phyloP scores from a whole-genome alignment of 2,797 vertebrate genomes.

The Argentina silus region DNA sequence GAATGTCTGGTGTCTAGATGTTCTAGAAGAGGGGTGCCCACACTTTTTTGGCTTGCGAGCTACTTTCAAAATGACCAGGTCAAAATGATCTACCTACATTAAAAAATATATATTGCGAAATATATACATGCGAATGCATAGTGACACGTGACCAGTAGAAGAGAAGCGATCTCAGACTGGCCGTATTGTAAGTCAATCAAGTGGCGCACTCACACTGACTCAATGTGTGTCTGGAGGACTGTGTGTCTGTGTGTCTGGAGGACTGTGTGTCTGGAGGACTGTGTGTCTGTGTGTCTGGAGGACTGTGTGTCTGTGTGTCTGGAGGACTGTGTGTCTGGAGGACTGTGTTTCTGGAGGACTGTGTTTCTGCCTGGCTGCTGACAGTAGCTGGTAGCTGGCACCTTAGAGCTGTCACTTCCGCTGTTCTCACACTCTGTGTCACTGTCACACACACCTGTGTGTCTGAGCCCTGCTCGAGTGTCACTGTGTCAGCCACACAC shows the following conservation, averaged over 20 bases:
- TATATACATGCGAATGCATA: no score
- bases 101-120: no score
- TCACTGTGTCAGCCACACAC: not conserved
- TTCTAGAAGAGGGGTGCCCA: no score
- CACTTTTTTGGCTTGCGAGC: no score
- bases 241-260: no score
- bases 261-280: not conserved
- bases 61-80: no score
- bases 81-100: no score
- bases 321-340: not conserved
- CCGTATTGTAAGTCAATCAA: no score
- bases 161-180: no score
- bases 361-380: conserved; percentile 23
- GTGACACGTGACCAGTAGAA: no score
- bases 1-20: no score
- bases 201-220: no score
- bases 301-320: not conserved
- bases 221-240: not conserved
- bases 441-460: conserved; percentile 24
- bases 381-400: conserved; percentile 30
- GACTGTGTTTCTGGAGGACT: not conserved
- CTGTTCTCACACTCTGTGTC: conserved; percentile 30
- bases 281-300: not conserved
- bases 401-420: not conserved
- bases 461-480: conserved; percentile 11